These are phyloP conservation scores for Cyanoderma ruficeps DNA, from an alignment of 2,113 vertebrate species.

Conservation along the genomic window DNA sequence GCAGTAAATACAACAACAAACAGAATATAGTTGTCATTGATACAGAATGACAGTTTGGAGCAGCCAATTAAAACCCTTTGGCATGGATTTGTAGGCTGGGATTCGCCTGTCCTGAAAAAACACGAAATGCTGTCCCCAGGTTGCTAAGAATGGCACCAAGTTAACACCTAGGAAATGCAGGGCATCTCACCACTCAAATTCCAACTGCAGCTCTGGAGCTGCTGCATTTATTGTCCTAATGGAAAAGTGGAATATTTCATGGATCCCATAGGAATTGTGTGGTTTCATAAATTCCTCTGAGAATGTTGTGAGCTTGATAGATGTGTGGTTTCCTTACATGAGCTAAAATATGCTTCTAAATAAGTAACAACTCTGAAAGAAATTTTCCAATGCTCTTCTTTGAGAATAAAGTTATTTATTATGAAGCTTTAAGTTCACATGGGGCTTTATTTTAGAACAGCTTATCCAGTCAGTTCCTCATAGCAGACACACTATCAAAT, in stretches of 20 bases:
- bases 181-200: neutral
- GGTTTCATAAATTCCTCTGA: neutral
- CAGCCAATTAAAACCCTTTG: neutral
- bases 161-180: neutral
- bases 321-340: neutral
- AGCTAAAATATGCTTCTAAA: neutral
- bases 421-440: neutral
- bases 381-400: neutral
- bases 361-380: neutral
- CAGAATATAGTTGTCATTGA: neutral
- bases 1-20: neutral
- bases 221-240: neutral
- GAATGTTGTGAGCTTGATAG: neutral
- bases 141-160: neutral
- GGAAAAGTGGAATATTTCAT: neutral
- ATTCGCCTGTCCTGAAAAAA: neutral
- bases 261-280: neutral
- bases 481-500: neutral
- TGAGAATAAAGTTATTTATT: neutral
- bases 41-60: neutral
- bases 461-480: neutral
- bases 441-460: neutral
- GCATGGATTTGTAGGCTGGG: neutral
- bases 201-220: neutral
- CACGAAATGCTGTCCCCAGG: fast-evolving